Conservation (phyloP, 2,888 invertebrate genomes). For the Glyphotaelius pellucidus region DNA sequence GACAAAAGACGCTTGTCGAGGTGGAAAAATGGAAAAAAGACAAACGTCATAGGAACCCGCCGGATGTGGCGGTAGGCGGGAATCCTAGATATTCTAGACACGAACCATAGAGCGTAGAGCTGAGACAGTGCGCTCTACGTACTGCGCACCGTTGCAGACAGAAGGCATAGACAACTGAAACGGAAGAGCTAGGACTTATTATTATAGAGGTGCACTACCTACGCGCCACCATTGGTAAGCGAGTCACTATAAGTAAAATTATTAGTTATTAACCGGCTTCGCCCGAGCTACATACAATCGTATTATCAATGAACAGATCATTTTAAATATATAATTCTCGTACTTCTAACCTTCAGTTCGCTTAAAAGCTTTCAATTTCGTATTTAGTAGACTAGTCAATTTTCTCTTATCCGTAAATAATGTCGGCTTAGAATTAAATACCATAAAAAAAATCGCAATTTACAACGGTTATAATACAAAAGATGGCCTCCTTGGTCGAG, state of each 20-base stretch:
- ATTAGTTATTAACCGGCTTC: too few relatives aligned
- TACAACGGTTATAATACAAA: too few relatives aligned
- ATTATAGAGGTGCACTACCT: background rate
- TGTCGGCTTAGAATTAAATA: too few relatives aligned
- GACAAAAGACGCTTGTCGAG: conserved; percentile 28
- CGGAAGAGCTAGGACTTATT: conserved; percentile 25
- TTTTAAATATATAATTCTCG: too few relatives aligned
- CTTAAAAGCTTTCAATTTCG: too few relatives aligned
- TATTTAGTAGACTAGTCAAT: too few relatives aligned
- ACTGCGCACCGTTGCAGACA: background rate
- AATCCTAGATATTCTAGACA: conserved; percentile 57
- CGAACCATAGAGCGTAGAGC: conserved; percentile 47
- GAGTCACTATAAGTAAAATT: background rate
- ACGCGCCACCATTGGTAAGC: background rate
- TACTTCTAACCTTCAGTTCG: too few relatives aligned
- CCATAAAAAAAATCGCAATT: too few relatives aligned
- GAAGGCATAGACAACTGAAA: conserved; percentile 44
- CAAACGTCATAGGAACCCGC: conserved; percentile 49
- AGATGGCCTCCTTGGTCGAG: too few relatives aligned
- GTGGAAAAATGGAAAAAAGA: conserved; percentile 37
- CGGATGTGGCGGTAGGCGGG: conserved; percentile 62
- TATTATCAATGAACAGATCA: too few relatives aligned
- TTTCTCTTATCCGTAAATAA: too few relatives aligned
- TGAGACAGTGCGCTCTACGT: background rate
- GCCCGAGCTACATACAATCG: too few relatives aligned